Base-by-base conservation (phyloP, 2,797 vertebrate species). In the Myoxocephalus aenaeus region DNA sequence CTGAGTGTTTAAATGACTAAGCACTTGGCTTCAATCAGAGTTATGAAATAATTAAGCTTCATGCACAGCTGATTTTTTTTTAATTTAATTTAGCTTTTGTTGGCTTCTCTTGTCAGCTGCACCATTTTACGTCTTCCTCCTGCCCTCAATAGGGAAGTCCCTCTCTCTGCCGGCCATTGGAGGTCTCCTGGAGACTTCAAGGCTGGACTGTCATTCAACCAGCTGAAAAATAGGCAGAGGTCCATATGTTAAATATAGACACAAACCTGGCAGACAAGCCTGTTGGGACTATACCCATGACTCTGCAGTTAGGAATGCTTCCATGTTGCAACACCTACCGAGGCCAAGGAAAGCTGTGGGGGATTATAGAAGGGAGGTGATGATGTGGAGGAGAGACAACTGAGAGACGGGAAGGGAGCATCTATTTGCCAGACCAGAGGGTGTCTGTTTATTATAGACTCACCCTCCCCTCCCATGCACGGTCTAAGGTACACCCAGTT, bases 181-280 rank as follows among this genome's bases (percentile, higher is more conserved):
- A 59, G 46, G 62, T 81, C 70, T 79, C 80, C 73, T 68, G 85
- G 82, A 87, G 91, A 90, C 89, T 46, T 70, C 84, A 20, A 29
- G 89, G 68, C 91, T 82, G 78, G 38, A 57, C 76, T 87, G 88
- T 92, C 87, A 82, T 81, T 87, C 68, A 83, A 38, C 77, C 42
- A 8, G 74, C 82, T 84, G 85, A 90, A 80, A 89, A 86, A 84
- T 79, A 20, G 65, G 74, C 86, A 54, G 57, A 57, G 68, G 65
- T 79, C 86, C 81, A 70, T 66, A 54, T 75, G 88, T 90, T 89
- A 91, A 88, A 92, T 92, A 91, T 90, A 92, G 91, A 85, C 59
- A 61, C 71, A 73, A 70, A 82, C 82, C 65, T 86, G 80, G 80
- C 90, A 86, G 84, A 74, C 75, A 57, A 29, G 67, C 84, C 84